Evolutionary conservation across 2,113 vertebrate genomes (phyloP).

Genomic region (Plotosus lineatus): DNA sequence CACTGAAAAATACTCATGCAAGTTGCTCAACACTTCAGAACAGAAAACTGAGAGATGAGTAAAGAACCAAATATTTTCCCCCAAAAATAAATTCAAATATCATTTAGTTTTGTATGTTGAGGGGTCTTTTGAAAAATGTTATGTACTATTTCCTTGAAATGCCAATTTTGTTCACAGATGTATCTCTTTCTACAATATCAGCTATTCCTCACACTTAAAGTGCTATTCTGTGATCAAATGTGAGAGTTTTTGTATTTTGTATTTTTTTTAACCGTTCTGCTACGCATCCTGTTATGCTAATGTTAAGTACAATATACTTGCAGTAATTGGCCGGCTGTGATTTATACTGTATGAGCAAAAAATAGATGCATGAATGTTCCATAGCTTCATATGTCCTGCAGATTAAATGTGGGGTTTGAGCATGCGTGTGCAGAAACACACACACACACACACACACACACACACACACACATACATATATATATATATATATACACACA

Average conservation of each 20-base stretch:
- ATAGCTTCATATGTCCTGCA: conserved; percentile 10
- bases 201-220: conserved; percentile 8
- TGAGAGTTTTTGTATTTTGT: background rate
- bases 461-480: no score
- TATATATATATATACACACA: background rate
- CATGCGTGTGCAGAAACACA: background rate
- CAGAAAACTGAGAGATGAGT: conserved; percentile 44
- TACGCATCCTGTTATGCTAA: conserved; percentile 31
- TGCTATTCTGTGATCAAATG: conserved; percentile 21
- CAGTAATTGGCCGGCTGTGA: conserved; percentile 32
- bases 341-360: conserved; percentile 29
- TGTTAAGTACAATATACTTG: conserved; percentile 10
- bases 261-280: conserved; percentile 18
- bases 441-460: no score
- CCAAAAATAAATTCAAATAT: conserved; percentile 40
- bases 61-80: conserved; percentile 59
- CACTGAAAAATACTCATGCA: background rate
- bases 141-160: conserved; percentile 43
- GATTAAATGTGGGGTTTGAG: conserved; percentile 13
- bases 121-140: conserved; percentile 46
- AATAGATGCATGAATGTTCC: conserved; percentile 28
- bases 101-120: conserved; percentile 64
- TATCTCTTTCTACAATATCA: conserved; percentile 18
- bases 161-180: conserved; percentile 14
- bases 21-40: conserved; percentile 43